phyloP scores from a whole-genome alignment of 2,113 vertebrate species.

The Coptodon bakossiorum region DNA sequence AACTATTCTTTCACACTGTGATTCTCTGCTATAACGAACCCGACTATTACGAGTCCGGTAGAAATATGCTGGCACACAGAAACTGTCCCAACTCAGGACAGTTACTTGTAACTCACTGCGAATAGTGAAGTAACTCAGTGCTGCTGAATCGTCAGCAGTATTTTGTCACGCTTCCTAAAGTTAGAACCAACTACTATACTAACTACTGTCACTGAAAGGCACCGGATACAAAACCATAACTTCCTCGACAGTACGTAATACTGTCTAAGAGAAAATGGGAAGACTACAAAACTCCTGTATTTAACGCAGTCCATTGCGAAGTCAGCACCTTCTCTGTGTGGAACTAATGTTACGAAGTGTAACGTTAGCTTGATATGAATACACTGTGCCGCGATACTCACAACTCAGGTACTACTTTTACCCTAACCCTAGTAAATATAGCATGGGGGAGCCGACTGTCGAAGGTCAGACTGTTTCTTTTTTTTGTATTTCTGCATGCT shows the following conservation, averaged over 20 bases:
- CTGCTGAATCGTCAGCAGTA: not conserved
- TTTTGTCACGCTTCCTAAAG: not conserved
- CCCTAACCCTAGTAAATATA: not conserved
- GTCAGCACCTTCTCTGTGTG: not conserved
- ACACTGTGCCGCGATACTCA: not conserved
- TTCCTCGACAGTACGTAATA: not conserved
- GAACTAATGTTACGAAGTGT: not conserved
- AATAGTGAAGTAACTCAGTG: not conserved
- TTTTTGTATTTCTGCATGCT: not conserved
- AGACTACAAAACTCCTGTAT: not conserved
- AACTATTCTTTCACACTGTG: not conserved
- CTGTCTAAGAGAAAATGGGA: not conserved
- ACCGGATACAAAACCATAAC: not conserved
- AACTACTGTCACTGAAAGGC: not conserved
- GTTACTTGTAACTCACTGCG: not conserved
- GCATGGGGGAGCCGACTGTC: not conserved
- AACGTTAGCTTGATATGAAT: not conserved
- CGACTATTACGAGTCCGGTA: not conserved
- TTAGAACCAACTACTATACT: not conserved
- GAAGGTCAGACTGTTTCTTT: not conserved
- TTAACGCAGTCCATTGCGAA: not conserved
- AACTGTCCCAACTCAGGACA: not conserved
- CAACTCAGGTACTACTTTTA: not conserved
- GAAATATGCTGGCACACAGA: not conserved
- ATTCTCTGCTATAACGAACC: not conserved